Base-by-base conservation (phyloP, 2,888 invertebrate genomes). In the Andrena dorsata region DNA sequence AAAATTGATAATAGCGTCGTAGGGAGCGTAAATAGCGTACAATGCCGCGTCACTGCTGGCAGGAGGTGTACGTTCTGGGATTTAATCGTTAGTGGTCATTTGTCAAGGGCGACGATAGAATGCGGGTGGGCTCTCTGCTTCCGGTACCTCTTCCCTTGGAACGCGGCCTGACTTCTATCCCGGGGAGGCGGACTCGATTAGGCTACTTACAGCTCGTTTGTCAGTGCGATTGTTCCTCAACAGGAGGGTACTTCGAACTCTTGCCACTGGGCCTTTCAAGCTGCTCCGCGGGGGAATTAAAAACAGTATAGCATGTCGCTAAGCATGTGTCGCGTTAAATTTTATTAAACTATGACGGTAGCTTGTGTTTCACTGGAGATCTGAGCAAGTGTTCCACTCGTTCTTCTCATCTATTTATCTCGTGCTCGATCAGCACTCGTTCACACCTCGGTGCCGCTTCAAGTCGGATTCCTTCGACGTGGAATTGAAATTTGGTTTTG, bases 61-160 rank as follows among this genome's bases (percentile, higher is more conserved):
- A 58, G 47, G 75, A 70, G 84, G 77, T 20, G 72, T 84, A 82
- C 84, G 79, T 83, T 70, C n/a, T 49, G 74, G 84, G 87, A 88
- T 90, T 90, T 88, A 90, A 90, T 90, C 89, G 80, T 84, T 76
- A 65, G 80, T 68, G 74, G 74, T 77, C 83, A 88, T 90, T 90
- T 88, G 89, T 90, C 89, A 90, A 80, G 80, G 79, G 47, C 70
- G 78, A 80, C 81, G 64, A 76, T 63, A 82, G 75, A 83, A 85
- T 77, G 85, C 86, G 80, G 84, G 83, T 71, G 80, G 86, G 68
- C 84, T 53, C 47, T 41, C 65, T 64, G 64, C 13, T 70, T 73
- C 53, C 68, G 61, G 20, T 66, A 49, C 64, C 64, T 35, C 58
- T 69, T 68, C 47, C 64, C 35, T 49, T 23, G 73, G 66, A 64